A percentile compares a stretch with the other conserved stretches of the same genome.
These are phyloP conservation scores for Hirtodrosophila confusa DNA, from an alignment of 2,888 invertebrate species.

Conservation along the genomic window DNA sequence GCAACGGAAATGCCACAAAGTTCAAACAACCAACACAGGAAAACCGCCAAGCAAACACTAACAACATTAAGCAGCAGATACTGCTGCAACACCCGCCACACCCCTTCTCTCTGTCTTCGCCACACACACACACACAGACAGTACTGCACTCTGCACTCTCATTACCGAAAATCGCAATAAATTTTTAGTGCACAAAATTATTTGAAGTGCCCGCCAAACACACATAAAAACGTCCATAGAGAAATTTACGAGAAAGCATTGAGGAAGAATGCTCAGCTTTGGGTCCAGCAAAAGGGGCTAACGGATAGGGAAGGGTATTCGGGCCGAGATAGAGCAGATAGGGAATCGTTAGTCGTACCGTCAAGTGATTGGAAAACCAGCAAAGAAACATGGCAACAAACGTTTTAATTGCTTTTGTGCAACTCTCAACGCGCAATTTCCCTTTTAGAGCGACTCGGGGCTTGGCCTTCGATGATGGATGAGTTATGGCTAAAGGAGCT, in stretches of 20 bases:
- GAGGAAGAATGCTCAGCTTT: slow-evolving; percentile 30
- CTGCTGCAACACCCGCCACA: slow-evolving; percentile 5
- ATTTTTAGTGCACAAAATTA: slow-evolving; percentile 73
- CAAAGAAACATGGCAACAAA: slow-evolving; percentile 45
- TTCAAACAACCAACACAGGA: slow-evolving; percentile 68
- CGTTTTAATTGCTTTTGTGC: slow-evolving; percentile 73
- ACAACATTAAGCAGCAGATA: slow-evolving; percentile 62
- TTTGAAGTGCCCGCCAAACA: slow-evolving; percentile 77
- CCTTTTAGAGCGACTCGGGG: slow-evolving; percentile 14
- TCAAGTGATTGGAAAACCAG: slow-evolving; percentile 42
- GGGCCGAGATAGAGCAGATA: neutral
- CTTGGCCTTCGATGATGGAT: slow-evolving; percentile 52
- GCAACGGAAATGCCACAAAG: slow-evolving; percentile 78
- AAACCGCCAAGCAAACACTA: slow-evolving; percentile 73
- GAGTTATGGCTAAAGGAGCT: slow-evolving; percentile 54
- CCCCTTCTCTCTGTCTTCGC: neutral
- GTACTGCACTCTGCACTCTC: slow-evolving; percentile 59
- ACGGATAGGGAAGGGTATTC: neutral
- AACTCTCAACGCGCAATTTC: slow-evolving; percentile 24
- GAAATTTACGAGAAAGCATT: slow-evolving; percentile 69
- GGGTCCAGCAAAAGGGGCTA: slow-evolving; percentile 6
- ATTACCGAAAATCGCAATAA: slow-evolving; percentile 79
- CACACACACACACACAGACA: neutral
- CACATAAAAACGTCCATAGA: slow-evolving; percentile 76
- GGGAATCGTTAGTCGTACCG: slow-evolving; percentile 42